A percentile compares a stretch with the other conserved stretches of the same genome.
Evolutionary conservation across 2,888 invertebrate genomes (phyloP).

Genomic region (Microctonus brassicae): DNA sequence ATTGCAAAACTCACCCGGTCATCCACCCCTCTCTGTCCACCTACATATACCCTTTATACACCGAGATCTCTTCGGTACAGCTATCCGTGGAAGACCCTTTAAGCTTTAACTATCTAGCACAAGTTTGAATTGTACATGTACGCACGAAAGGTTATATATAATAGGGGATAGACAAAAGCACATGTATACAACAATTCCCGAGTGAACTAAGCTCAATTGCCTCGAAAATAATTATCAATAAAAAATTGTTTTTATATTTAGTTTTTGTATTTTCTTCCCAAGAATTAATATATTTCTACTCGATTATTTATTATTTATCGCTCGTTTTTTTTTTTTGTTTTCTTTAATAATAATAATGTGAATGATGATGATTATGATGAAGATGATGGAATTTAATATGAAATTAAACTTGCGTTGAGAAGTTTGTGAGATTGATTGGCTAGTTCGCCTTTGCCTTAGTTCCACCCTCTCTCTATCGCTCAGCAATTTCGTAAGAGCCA

Average conservation of each 20-base stretch:
- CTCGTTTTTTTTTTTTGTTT: no score
- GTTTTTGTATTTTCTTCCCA: no score
- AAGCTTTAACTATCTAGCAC: slow-evolving; percentile 61
- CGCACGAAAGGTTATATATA: neutral
- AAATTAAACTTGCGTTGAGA: no score
- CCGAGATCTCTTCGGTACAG: slow-evolving; percentile 48
- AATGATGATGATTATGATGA: slow-evolving; percentile 16
- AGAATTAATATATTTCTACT: no score
- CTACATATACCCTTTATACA: neutral
- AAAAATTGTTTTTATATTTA: no score
- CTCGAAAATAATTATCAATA: neutral
- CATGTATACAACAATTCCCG: neutral
- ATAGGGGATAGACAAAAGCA: neutral
- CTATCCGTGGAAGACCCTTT: slow-evolving; percentile 38
- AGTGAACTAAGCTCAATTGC: neutral
- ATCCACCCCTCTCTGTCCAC: neutral
- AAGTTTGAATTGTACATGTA: slow-evolving; percentile 59
- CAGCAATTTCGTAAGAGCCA: slow-evolving; percentile 29
- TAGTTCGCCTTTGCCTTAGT: neutral
- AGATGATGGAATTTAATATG: slow-evolving; percentile 19
- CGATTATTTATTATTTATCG: no score
- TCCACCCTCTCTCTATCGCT: slow-evolving; percentile 8
- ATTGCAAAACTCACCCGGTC: slow-evolving; percentile 54
- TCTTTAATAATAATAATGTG: no score
- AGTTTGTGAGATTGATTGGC: slow-evolving; percentile 19